A percentile compares a stretch with the other conserved stretches of the same genome.
phyloP scores from a whole-genome alignment of 37 sponge, comb jelly and placozoan genomes.

The Chondrosia reniformis region DNA sequence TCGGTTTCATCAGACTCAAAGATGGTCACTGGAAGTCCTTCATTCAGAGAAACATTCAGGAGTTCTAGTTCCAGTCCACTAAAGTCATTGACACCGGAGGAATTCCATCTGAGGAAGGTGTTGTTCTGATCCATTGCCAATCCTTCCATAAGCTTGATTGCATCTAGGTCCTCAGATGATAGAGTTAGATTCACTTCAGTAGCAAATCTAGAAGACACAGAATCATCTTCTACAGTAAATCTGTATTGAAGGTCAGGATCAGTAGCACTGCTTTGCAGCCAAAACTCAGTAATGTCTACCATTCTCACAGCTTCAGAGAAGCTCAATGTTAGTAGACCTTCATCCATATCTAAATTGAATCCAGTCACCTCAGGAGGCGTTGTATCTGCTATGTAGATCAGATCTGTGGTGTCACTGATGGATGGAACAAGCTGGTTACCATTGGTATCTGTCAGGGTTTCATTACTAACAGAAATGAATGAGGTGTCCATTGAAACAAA shows the following conservation, averaged over 20 bases:
- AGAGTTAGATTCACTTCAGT: constrained; percentile 55
- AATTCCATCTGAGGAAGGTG: constrained; percentile 63
- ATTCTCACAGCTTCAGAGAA: constrained; percentile 71
- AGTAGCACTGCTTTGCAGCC: constrained; percentile 54
- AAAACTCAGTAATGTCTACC: constrained; percentile 34
- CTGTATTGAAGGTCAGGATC: constrained; percentile 25
- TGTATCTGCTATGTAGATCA: constrained; percentile 29
- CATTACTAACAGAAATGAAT: constrained; percentile 32
- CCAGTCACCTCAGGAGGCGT: constrained; percentile 26
- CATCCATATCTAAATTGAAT: constrained; percentile 74
- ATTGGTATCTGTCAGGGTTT: constrained; percentile 74
- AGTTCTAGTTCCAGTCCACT: constrained; percentile 36
- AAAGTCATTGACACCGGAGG: constrained; percentile 43
- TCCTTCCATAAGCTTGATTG: constrained; percentile 47
- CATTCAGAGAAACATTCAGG: constrained; percentile 36
- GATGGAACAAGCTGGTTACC: constrained; percentile 47
- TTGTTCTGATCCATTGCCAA: constrained; percentile 45
- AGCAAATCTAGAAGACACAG: constrained; percentile 32
- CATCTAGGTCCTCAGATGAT: constrained; percentile 63
- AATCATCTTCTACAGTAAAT: constrained; percentile 19
- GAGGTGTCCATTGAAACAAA: constrained; percentile 24
- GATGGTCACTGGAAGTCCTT: constrained; percentile 34
- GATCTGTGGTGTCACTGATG: constrained; percentile 11
- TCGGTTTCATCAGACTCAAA: constrained; percentile 75
- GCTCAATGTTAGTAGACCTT: constrained; percentile 46